A percentile compares a stretch with the other conserved stretches of the same genome.
phyloP scores from a whole-genome alignment of 2,113 vertebrate genomes.

The Rhipidura dahli region DNA sequence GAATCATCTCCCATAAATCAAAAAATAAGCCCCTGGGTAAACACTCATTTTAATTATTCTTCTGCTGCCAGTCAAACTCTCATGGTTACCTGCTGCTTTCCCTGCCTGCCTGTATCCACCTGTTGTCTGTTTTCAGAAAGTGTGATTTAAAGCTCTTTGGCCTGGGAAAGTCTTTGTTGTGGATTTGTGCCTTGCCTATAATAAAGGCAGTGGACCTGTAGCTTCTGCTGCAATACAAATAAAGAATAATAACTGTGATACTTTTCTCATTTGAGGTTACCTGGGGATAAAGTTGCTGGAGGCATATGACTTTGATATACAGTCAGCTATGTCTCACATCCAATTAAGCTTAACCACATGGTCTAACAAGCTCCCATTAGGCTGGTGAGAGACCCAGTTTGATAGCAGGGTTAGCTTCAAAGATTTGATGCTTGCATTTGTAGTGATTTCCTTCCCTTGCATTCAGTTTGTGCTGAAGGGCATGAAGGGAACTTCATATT shows the following conservation, averaged over 20 bases:
- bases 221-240: slow-evolving; percentile 49
- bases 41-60: slow-evolving; percentile 28
- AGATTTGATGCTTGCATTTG: slow-evolving; percentile 18
- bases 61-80: slow-evolving; percentile 37
- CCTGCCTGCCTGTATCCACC: slow-evolving; percentile 59
- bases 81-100: slow-evolving; percentile 19
- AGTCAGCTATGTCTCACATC: slow-evolving; percentile 53
- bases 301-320: slow-evolving; percentile 53
- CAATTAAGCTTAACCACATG: slow-evolving; percentile 53
- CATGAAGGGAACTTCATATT: slow-evolving; percentile 29
- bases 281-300: slow-evolving; percentile 59
- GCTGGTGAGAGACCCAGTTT: slow-evolving; percentile 1
- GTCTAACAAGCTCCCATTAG: slow-evolving; percentile 59
- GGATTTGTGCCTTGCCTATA: slow-evolving; percentile 43
- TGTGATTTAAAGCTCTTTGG: slow-evolving; percentile 44
- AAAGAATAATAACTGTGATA: slow-evolving; percentile 58
- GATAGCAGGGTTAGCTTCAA: slow-evolving; percentile 49
- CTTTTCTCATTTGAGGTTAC: slow-evolving; percentile 64
- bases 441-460: slow-evolving; percentile 41
- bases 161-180: slow-evolving; percentile 68
- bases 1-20: neutral
- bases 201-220: slow-evolving; percentile 47
- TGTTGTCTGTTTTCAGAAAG: slow-evolving; percentile 42
- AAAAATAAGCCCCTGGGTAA: slow-evolving; percentile 39
- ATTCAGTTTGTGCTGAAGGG: slow-evolving; percentile 36